These are phyloP conservation scores for Mesopsocus fuscifrons DNA, from an alignment of 2,888 invertebrate genomes.

Conservation along the genomic window DNA sequence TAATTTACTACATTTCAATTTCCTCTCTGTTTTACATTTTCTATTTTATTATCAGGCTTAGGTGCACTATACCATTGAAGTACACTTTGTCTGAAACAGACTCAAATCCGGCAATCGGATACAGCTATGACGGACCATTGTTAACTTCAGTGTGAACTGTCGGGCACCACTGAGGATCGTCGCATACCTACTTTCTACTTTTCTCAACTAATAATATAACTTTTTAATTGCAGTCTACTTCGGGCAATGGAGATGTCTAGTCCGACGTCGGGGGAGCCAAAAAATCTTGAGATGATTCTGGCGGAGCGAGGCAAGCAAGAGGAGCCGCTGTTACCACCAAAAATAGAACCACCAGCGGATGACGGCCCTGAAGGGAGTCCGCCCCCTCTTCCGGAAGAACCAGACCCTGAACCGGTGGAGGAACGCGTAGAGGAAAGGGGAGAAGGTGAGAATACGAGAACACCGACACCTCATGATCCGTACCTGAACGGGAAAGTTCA, in stretches of 20 bases:
- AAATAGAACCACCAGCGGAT: background rate
- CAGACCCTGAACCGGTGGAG: background rate
- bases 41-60: no score
- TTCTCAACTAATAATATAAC: no score
- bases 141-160: no score
- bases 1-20: no score
- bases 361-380: background rate
- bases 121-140: no score
- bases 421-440: background rate
- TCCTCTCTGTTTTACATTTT: no score
- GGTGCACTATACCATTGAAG: no score
- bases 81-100: no score
- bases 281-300: constrained; percentile 44
- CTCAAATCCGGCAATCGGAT: no score
- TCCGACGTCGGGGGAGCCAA: constrained; percentile 27
- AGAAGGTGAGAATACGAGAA: background rate
- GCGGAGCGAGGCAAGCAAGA: constrained; percentile 51
- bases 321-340: constrained; percentile 30
- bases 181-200: no score
- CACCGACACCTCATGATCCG: constrained; percentile 7
- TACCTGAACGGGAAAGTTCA: constrained; percentile 8
- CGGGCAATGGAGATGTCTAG: constrained; percentile 57
- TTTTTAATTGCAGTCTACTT: constrained; percentile 40
- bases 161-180: no score
- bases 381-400: background rate